A percentile compares a stretch with the other conserved stretches of the same genome.
Conservation (phyloP, 2,888 invertebrate genomes). For the Euplagia quadripunctaria region DNA sequence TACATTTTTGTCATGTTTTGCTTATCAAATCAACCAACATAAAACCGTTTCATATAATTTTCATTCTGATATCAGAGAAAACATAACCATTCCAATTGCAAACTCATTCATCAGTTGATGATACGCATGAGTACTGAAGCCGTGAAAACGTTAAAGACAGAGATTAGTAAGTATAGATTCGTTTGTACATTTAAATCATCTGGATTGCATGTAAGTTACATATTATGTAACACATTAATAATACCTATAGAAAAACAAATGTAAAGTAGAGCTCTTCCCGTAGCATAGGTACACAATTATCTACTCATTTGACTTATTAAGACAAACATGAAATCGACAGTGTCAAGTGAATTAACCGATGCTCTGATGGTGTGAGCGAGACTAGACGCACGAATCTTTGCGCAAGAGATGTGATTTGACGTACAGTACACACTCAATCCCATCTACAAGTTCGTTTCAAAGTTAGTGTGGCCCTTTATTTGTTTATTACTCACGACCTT, state of each 20-base stretch:
- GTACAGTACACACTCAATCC: slow-evolving; percentile 52
- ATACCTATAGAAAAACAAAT: too few species aligned
- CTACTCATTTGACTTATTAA: slow-evolving; percentile 29
- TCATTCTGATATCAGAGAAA: too few species aligned
- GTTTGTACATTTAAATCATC: not conserved
- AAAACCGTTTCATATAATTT: too few species aligned
- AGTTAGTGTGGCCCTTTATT: slow-evolving; percentile 54
- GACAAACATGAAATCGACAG: slow-evolving; percentile 34
- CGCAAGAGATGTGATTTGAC: slow-evolving; percentile 55
- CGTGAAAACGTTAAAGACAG: too few species aligned
- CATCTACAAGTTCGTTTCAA: slow-evolving; percentile 54
- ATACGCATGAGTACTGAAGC: too few species aligned
- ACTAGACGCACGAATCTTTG: slow-evolving; percentile 63
- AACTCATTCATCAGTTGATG: too few species aligned
- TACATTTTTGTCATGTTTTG: too few species aligned
- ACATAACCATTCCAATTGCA: too few species aligned
- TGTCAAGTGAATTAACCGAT: slow-evolving; percentile 48
- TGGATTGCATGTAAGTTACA: not conserved
- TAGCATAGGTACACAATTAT: not conserved
- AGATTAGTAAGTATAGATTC: not conserved
- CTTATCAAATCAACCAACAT: too few species aligned
- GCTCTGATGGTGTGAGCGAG: slow-evolving; percentile 48
- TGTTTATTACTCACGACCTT: slow-evolving; percentile 59
- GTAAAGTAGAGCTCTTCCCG: not conserved
- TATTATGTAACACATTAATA: not conserved